Base-by-base conservation (phyloP, 1,140 invertebrate species). In the Muscidifurax raptorellus region DNA sequence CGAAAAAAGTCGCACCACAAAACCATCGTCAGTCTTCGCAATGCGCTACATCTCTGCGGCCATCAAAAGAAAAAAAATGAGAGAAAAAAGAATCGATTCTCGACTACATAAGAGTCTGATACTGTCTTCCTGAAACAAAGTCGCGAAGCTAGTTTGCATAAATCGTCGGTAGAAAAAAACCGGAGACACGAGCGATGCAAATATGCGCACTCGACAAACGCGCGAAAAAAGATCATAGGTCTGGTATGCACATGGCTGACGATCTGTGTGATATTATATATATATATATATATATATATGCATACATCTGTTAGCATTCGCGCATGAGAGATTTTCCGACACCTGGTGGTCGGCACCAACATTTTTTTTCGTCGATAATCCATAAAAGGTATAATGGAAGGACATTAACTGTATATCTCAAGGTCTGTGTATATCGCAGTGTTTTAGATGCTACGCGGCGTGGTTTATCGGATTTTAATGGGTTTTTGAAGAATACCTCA, bases 251-350 rank as follows among this genome's bases (percentile, higher is more conserved):
- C 36, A 40, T 40, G 36, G 36, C 36, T 9, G 47, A 52, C 10
- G 47, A 18, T 52, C 13, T 52, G 18, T 18, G 47, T 13, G 47
- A 52, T 52, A 18, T 52, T 74, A 36, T 40, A 18, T 30, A 72
- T 72, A 72, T 72, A 72, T 72, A 72, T 72, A 32, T 72, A 72
- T 72, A 72, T 13, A 5, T 32, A 30, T 72, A 28, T 32, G 13
- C 30, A 5, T 3, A 22, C 36, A 6, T 22, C 15, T 18, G 6
- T 28, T 0, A n/a, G 9, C 22, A 74, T 18, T 22, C 47, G 52
- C 52, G 52, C 18, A 22, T 59, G 52, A 59, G 52, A 6, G 22
- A 59, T 59, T 59, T 59, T 59, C 52, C 52, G 52, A 59, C 52
- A 59, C 52, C 22, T 18, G 22, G 52, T 59, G 52, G 18, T 59